Percentiles rank a stretch among this genome's conserved stretches.
These are phyloP conservation scores for Drosophila bifasciata DNA, from an alignment of 1,140 invertebrate genomes.

Conservation along the genomic window DNA sequence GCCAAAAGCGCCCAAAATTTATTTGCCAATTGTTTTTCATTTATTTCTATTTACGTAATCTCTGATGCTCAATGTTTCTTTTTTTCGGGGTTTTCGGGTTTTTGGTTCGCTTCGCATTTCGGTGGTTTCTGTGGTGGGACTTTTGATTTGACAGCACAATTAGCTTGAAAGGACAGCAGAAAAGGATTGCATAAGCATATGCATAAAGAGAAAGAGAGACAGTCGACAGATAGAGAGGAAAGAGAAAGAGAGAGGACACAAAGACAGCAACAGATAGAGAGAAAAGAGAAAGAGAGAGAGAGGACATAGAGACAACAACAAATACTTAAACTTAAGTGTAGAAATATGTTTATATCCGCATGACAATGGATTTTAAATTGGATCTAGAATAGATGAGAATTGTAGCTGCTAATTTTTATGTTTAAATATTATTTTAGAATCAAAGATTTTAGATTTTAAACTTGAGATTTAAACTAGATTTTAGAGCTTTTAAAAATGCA, in stretches of 20 bases:
- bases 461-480: too few species aligned
- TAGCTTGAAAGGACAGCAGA: conserved; percentile 52
- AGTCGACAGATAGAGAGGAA: neutral
- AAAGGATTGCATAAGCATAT: conserved; percentile 21
- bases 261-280: neutral
- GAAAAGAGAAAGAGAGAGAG: neutral
- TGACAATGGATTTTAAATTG: neutral
- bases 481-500: too few species aligned
- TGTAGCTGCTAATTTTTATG: too few species aligned
- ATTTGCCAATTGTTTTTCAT: conserved; percentile 36
- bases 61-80: conserved; percentile 15
- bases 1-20: conserved; percentile 34
- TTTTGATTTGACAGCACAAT: conserved; percentile 64
- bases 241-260: neutral
- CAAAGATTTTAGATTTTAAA: too few species aligned
- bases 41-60: conserved; percentile 45
- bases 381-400: neutral
- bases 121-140: neutral
- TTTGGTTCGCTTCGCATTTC: conserved; percentile 14
- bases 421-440: too few species aligned
- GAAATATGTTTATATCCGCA: conserved; percentile 4
- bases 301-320: conserved; percentile 17
- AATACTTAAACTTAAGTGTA: neutral
- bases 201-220: conserved; percentile 7
- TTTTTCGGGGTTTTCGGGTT: too few species aligned